phyloP scores from a whole-genome alignment of 2,113 vertebrate species.

The Gasterosteus nipponicus region DNA sequence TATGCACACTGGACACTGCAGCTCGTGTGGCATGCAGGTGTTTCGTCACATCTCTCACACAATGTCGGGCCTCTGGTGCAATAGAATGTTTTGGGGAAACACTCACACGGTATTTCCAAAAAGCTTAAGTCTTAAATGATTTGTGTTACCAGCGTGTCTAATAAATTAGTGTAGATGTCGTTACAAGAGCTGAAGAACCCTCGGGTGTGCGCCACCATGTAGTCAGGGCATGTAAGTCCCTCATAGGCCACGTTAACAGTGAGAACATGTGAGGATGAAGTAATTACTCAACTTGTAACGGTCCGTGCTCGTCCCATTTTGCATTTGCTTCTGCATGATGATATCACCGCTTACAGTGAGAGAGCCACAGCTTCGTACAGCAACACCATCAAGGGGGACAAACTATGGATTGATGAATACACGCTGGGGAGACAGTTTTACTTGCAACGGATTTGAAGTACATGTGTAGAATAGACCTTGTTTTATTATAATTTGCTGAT shows the following conservation, averaged over 20 bases:
- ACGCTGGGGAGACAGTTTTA: background rate
- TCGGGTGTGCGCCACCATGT: background rate
- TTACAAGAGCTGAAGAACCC: background rate
- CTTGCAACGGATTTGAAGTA: background rate
- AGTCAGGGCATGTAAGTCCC: background rate
- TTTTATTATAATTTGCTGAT: background rate
- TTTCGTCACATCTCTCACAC: background rate
- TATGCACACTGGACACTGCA: background rate
- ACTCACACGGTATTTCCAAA: background rate
- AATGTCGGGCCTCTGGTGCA: background rate
- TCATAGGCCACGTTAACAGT: background rate
- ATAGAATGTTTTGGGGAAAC: background rate
- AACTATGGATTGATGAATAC: background rate
- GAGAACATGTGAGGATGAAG: slow-evolving; percentile 5
- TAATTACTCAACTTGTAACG: slow-evolving; percentile 5
- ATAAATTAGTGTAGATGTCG: background rate
- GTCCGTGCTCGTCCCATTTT: background rate
- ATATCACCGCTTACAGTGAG: background rate
- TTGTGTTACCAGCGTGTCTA: background rate
- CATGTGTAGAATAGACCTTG: background rate
- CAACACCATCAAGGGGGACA: background rate
- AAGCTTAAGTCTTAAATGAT: too few relatives aligned
- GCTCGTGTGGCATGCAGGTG: background rate
- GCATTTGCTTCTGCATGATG: background rate
- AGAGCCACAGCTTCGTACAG: background rate